These are phyloP conservation scores for Sphaeridia pumilis DNA, from an alignment of 2,888 invertebrate species.

Conservation along the genomic window DNA sequence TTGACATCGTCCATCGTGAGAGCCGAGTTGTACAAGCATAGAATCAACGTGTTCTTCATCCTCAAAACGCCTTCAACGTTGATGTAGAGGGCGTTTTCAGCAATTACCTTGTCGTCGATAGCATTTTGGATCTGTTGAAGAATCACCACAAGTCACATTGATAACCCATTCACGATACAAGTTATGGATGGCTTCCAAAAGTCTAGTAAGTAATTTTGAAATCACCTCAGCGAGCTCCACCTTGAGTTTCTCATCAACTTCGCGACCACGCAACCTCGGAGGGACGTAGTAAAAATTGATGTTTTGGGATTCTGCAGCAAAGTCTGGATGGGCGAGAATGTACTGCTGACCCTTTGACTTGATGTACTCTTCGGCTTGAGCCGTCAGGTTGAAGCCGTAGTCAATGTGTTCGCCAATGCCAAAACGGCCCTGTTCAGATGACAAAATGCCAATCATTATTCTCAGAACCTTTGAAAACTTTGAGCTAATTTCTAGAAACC, in stretches of 20 bases:
- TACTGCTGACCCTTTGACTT: neutral
- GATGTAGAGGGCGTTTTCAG: neutral
- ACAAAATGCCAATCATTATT: neutral
- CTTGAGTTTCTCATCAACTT: neutral
- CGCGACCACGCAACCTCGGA: neutral
- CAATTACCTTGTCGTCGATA: neutral
- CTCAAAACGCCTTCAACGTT: neutral
- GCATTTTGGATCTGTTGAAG: neutral
- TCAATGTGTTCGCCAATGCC: conserved; percentile 4
- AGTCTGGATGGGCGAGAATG: neutral
- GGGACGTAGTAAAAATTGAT: conserved; percentile 5
- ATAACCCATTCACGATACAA: neutral
- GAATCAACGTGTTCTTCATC: neutral
- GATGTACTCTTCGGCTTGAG: neutral
- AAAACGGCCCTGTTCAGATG: neutral
- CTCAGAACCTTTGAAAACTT: neutral
- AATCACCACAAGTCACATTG: too few species aligned
- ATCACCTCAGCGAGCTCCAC: neutral
- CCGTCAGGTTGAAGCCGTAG: neutral
- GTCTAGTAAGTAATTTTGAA: too few species aligned
- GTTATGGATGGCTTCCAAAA: too few species aligned
- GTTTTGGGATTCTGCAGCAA: neutral
- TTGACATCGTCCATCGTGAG: neutral
- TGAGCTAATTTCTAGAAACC: neutral
- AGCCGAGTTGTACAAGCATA: neutral